phyloP scores from a whole-genome alignment of 2,888 invertebrate genomes.

The Lamellibrachia satsuma region DNA sequence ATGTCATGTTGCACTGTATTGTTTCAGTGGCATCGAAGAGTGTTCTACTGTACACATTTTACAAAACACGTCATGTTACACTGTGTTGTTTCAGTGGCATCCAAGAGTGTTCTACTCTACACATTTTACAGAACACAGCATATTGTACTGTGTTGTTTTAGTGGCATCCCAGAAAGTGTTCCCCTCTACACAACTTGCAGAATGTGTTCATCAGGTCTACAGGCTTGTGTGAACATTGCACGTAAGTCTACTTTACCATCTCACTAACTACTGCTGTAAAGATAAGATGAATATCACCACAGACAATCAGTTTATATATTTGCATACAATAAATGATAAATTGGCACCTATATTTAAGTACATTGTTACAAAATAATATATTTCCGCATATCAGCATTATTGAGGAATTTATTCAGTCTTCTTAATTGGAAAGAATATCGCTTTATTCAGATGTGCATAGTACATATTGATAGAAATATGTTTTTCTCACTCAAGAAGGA shows the following conservation, averaged over 20 bases:
- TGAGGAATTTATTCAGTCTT: too few relatives aligned
- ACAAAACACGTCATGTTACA: neutral
- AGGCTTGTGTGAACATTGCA: slow-evolving; percentile 60
- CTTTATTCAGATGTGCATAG: too few relatives aligned
- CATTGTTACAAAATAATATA: neutral
- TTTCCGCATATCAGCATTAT: neutral
- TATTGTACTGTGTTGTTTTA: slow-evolving; percentile 39
- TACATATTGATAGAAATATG: too few relatives aligned
- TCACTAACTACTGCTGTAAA: neutral
- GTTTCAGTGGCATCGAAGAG: too few relatives aligned
- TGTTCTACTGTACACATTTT: neutral
- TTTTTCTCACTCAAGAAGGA: too few relatives aligned
- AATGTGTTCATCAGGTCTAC: slow-evolving; percentile 62
- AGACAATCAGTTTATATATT: neutral
- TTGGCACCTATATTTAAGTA: neutral
- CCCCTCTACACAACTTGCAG: slow-evolving; percentile 54
- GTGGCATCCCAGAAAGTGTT: slow-evolving; percentile 58
- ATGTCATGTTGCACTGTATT: neutral
- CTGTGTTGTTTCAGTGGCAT: neutral
- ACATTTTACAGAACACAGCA: neutral
- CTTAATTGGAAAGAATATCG: neutral
- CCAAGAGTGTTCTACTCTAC: slow-evolving; percentile 8
- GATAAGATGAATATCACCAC: neutral
- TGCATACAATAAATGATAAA: neutral
- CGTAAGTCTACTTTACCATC: slow-evolving; percentile 38